phyloP scores from a whole-genome alignment of 1,140 invertebrate genomes.

The Drosophila fuyamai region DNA sequence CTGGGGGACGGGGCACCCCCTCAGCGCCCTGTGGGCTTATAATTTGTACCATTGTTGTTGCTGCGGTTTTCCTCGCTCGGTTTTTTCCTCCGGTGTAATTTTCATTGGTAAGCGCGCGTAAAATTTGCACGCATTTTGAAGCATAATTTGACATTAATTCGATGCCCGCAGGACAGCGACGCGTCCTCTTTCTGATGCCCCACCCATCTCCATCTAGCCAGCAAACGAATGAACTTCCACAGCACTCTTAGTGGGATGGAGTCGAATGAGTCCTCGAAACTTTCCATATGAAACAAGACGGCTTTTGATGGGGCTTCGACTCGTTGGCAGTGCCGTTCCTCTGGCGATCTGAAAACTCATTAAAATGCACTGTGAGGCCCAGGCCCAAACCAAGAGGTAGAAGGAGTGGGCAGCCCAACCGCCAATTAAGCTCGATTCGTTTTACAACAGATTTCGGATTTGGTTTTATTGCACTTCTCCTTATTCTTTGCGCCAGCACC shows the following conservation, averaged over 20 bases:
- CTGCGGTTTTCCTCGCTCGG: slow-evolving; percentile 42
- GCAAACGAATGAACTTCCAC: not conserved
- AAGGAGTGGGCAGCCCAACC: slow-evolving; percentile 22
- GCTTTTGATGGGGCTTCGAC: not conserved
- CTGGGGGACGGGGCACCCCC: slow-evolving; percentile 20
- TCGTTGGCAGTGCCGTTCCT: not conserved
- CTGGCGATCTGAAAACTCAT: slow-evolving; percentile 36
- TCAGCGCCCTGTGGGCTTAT: slow-evolving; percentile 42
- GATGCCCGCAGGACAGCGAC: slow-evolving; percentile 63
- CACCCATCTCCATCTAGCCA: not conserved
- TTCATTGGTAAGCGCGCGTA: slow-evolving; percentile 66
- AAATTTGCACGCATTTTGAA: slow-evolving; percentile 81
- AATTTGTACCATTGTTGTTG: slow-evolving; percentile 53
- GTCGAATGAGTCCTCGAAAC: slow-evolving; percentile 8
- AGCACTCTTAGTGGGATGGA: slow-evolving; percentile 3
- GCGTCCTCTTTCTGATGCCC: slow-evolving; percentile 13
- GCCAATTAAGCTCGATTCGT: slow-evolving; percentile 63
- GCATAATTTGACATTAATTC: slow-evolving; percentile 79
- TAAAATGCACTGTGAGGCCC: slow-evolving; percentile 16
- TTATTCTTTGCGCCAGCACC: not conserved
- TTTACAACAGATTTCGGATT: slow-evolving; percentile 37
- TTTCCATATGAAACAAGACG: not conserved
- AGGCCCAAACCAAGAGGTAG: not conserved
- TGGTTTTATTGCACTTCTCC: slow-evolving; percentile 28
- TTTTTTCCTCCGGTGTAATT: slow-evolving; percentile 50